phyloP scores from a whole-genome alignment of 1,140 invertebrate genomes.

The Onthophagus taurus region DNA sequence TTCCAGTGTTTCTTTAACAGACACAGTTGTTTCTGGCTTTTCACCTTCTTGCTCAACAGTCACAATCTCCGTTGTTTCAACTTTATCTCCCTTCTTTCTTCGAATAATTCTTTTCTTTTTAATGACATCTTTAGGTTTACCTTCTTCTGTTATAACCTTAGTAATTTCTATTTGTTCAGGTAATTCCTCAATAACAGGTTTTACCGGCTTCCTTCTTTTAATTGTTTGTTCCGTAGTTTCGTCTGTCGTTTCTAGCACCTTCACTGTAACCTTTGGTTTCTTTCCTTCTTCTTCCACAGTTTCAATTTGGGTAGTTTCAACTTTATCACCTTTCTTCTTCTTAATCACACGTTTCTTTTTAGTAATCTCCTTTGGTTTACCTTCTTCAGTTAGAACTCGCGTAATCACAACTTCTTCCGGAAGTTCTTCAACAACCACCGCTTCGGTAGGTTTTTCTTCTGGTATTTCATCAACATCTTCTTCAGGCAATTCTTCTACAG shows the following conservation, averaged over 20 bases:
- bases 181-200: slow-evolving; percentile 14
- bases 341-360: slow-evolving; percentile 25
- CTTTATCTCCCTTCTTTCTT: slow-evolving; percentile 21
- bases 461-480: slow-evolving; percentile 22
- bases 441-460: slow-evolving; percentile 23
- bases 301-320: slow-evolving; percentile 27
- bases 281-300: slow-evolving; percentile 35
- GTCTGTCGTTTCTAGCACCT: slow-evolving; percentile 20
- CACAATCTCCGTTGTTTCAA: slow-evolving; percentile 27
- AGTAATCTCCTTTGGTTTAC: slow-evolving; percentile 15
- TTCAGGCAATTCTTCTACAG: slow-evolving; percentile 20
- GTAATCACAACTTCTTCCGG: slow-evolving; percentile 39
- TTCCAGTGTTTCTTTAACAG: slow-evolving; percentile 13
- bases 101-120: slow-evolving; percentile 29
- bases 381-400: slow-evolving; percentile 28
- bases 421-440: slow-evolving; percentile 26
- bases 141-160: slow-evolving; percentile 23
- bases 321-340: slow-evolving; percentile 22
- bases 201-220: slow-evolving; percentile 19
- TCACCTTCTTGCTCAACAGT: slow-evolving; percentile 40
- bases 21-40: slow-evolving; percentile 29
- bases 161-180: slow-evolving; percentile 8
- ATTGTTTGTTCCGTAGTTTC: slow-evolving; percentile 16
- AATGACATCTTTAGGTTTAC: slow-evolving; percentile 28
- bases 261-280: slow-evolving; percentile 27